phyloP scores from a whole-genome alignment of 2,888 invertebrate genomes.

The Andrena fulva region DNA sequence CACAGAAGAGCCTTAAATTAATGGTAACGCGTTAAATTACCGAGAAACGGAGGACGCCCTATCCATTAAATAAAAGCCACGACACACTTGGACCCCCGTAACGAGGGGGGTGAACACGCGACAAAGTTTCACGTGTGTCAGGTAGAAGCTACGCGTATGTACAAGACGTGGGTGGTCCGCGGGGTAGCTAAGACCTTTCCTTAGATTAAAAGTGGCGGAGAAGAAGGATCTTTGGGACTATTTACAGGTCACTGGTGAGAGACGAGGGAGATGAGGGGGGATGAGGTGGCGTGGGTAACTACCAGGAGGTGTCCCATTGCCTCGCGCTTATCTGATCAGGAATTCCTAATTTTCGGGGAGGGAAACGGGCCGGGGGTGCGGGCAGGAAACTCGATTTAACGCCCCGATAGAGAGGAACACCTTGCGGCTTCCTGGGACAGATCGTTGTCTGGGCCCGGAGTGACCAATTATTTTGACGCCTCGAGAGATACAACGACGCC shows the following conservation, averaged over 20 bases:
- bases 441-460: constrained; percentile 60
- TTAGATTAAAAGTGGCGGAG: constrained; percentile 48
- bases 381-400: constrained; percentile 72
- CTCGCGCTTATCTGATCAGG: constrained; percentile 78
- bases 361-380: constrained; percentile 12
- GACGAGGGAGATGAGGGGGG: constrained; percentile 28
- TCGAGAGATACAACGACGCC: constrained; percentile 54
- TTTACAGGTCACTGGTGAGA: constrained; percentile 76
- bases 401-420: constrained; percentile 64
- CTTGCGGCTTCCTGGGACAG: constrained; percentile 58
- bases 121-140: constrained; percentile 47
- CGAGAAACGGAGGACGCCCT: neutral
- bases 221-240: constrained; percentile 63
- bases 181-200: constrained; percentile 51
- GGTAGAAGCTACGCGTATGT: constrained; percentile 59
- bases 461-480: constrained; percentile 71
- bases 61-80: constrained; percentile 28
- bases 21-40: constrained; percentile 65
- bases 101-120: constrained; percentile 11
- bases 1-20: constrained; percentile 73
- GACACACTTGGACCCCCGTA: neutral
- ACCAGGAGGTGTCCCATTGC: constrained; percentile 63
- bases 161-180: constrained; percentile 79
- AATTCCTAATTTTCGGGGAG: constrained; percentile 76
- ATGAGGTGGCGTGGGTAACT: constrained; percentile 51